phyloP scores from a whole-genome alignment of 2,113 vertebrate genomes.

The Tetrax tetrax region DNA sequence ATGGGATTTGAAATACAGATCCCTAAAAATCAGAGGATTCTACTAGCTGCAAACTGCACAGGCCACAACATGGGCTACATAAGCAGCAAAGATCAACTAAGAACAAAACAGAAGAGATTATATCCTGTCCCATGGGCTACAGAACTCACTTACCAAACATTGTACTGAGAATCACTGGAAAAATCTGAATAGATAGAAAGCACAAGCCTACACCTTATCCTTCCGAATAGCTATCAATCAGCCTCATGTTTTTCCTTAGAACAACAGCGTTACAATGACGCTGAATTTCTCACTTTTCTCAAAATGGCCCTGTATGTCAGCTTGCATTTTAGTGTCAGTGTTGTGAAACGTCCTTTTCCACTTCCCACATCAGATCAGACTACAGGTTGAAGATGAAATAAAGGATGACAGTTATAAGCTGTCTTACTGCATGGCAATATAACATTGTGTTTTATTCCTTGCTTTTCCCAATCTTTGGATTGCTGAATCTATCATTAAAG shows the following conservation, averaged over 20 bases:
- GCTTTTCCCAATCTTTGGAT: not conserved
- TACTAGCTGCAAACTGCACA: not conserved
- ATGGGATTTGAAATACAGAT: not conserved
- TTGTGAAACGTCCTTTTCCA: not conserved
- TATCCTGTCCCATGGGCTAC: not conserved
- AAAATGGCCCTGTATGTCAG: not conserved
- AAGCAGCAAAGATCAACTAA: not conserved
- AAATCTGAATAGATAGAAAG: not conserved
- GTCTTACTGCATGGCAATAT: not conserved
- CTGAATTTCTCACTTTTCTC: not conserved
- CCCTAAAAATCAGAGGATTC: not conserved
- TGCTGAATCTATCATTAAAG: not conserved
- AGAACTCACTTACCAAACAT: not conserved
- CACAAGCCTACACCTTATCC: not conserved
- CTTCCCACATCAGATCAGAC: not conserved
- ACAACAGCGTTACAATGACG: not conserved
- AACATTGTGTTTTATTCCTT: not conserved
- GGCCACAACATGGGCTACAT: rapidly evolving
- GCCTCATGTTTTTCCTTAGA: not conserved
- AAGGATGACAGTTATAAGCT: not conserved
- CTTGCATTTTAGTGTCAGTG: not conserved
- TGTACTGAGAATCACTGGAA: not conserved
- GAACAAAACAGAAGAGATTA: not conserved
- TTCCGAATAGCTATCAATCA: not conserved
- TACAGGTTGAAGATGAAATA: not conserved